A percentile compares a stretch with the other conserved stretches of the same genome.
Evolutionary conservation across 2,797 vertebrate species (phyloP).

Genomic region (Zenarchopterus dispar): DNA sequence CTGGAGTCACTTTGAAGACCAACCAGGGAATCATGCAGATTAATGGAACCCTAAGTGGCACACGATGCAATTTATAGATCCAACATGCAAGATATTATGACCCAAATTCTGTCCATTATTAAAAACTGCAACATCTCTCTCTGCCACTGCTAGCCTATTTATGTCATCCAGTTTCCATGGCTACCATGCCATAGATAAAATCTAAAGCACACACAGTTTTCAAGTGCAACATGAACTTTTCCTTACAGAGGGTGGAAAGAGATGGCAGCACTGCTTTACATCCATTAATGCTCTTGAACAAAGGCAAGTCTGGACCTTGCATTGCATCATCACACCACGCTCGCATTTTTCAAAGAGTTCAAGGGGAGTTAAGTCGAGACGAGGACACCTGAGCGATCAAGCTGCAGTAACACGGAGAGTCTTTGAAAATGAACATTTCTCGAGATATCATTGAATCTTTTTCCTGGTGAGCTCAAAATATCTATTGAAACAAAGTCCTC

Average conservation of each 20-base stretch:
- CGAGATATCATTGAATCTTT: too few relatives aligned
- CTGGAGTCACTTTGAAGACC: constrained; percentile 66
- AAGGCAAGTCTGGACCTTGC: constrained; percentile 2
- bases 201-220: constrained; percentile 69
- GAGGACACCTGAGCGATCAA: too few relatives aligned
- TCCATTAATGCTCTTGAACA: constrained; percentile 19
- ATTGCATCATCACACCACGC: neutral
- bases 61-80: constrained; percentile 83
- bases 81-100: constrained; percentile 80
- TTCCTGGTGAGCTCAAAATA: too few relatives aligned
- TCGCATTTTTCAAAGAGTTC: too few relatives aligned
- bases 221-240: constrained; percentile 71
- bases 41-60: constrained; percentile 83
- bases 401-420: too few relatives aligned
- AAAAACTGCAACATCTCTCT: constrained; percentile 76
- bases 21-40: constrained; percentile 78
- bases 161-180: constrained; percentile 87
- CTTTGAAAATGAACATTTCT: too few relatives aligned
- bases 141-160: constrained; percentile 82
- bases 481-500: too few relatives aligned
- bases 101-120: constrained; percentile 84
- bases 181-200: constrained; percentile 77
- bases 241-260: constrained; percentile 30
- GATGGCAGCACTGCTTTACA: constrained; percentile 19
- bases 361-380: too few relatives aligned